Conservation (phyloP, 2,113 vertebrate genomes). For the Ovibos moschatus region DNA sequence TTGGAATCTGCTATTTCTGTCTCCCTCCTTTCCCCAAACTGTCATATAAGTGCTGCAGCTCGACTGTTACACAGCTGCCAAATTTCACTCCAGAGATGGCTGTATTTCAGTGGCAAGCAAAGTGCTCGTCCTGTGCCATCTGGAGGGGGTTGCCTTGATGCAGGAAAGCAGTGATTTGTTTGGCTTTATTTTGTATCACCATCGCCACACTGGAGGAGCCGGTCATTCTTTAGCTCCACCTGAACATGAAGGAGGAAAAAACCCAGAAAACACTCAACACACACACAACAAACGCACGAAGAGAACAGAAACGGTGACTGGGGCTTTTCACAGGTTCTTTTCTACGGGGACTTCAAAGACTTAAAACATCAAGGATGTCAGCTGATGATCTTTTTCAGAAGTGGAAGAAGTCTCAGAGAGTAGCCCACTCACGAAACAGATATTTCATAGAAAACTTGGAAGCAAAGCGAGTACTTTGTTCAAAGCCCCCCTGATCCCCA, state of each 20-base stretch:
- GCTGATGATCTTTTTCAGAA: not conserved
- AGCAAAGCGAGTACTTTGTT: not conserved
- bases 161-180: not conserved
- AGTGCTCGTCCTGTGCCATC: not conserved
- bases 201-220: not conserved
- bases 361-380: not conserved
- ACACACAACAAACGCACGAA: not conserved
- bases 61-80: conserved; percentile 60
- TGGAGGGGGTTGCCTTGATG: not conserved
- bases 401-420: not conserved
- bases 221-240: not conserved
- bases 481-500: not conserved
- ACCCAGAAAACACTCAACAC: not conserved
- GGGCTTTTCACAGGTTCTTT: not conserved
- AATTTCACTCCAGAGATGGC: conserved; percentile 52
- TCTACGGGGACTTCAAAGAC: not conserved
- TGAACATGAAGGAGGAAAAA: not conserved
- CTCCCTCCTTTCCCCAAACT: conserved; percentile 67
- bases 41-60: conserved; percentile 52
- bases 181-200: not conserved
- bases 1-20: conserved; percentile 73
- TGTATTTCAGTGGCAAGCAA: conserved; percentile 23
- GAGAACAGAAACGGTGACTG: not conserved
- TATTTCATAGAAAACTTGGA: not conserved
- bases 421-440: not conserved